These are phyloP conservation scores for Hemicentrotus pulcherrimus DNA, from an alignment of 35 echinoderm and acorn worm species.

Conservation along the genomic window DNA sequence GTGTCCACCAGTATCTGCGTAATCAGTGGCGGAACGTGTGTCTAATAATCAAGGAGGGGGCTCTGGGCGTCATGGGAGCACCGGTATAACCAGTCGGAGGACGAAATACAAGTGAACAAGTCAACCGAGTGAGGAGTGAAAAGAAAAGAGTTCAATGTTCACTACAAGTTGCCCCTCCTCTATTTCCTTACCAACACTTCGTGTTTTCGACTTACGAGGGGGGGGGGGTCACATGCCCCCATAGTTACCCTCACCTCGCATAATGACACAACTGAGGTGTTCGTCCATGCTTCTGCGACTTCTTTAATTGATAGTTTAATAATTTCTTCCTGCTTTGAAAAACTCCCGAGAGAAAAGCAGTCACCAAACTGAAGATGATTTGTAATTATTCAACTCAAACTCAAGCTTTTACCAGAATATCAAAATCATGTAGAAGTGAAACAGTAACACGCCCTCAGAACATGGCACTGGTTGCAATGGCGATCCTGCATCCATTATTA, in stretches of 20 bases:
- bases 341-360: neutral
- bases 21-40: neutral
- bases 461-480: neutral
- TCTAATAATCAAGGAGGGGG: neutral
- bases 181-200: too few relatives aligned
- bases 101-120: neutral
- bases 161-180: neutral
- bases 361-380: neutral
- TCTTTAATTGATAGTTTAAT: neutral
- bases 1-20: neutral
- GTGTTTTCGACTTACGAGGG: too few relatives aligned
- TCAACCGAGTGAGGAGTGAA: neutral
- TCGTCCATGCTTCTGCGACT: neutral
- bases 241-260: neutral
- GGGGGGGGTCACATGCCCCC: too few relatives aligned
- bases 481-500: neutral
- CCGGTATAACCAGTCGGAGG: neutral
- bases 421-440: neutral
- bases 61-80: neutral
- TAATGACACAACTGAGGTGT: neutral
- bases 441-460: neutral
- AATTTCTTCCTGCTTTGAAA: neutral
- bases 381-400: neutral
- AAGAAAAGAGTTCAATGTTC: neutral
- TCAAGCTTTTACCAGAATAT: neutral